These are phyloP conservation scores for Halcyon smyrnensis DNA, from an alignment of 2,797 vertebrate genomes.

Conservation along the genomic window DNA sequence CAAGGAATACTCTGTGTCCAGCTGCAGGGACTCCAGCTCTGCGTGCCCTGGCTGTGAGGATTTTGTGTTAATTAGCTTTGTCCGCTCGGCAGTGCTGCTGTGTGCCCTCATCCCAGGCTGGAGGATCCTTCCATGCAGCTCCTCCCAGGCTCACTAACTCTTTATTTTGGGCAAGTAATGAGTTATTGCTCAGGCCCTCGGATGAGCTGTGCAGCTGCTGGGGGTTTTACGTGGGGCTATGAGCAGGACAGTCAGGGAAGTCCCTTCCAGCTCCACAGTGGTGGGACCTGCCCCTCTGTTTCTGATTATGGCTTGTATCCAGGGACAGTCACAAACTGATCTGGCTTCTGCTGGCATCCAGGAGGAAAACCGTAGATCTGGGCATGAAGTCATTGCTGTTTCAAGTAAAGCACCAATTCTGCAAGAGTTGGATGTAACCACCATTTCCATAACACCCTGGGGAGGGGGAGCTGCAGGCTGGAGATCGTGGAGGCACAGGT, in stretches of 20 bases:
- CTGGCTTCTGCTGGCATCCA: background rate
- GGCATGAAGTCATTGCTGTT: background rate
- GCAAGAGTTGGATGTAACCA: background rate
- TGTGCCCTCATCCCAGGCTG: background rate
- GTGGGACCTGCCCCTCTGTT: background rate
- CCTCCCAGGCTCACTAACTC: background rate
- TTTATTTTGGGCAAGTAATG: background rate
- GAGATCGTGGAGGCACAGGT: accelerated
- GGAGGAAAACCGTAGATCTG: background rate
- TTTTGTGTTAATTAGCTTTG: background rate
- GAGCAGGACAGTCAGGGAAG: background rate
- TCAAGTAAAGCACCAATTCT: background rate
- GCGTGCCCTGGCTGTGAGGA: background rate
- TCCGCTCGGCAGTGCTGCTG: too few species aligned
- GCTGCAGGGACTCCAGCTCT: background rate
- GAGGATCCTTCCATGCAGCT: background rate
- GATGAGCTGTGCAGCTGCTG: background rate
- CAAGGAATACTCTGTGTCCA: background rate
- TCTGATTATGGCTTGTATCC: background rate
- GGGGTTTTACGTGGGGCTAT: background rate
- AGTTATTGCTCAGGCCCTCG: background rate
- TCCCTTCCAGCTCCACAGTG: background rate
- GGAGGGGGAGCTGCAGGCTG: background rate
- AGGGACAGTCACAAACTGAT: background rate
- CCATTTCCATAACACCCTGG: background rate